Evolutionary conservation across 2,888 invertebrate species (phyloP), one percentile per base, ranked within the genome.

Genomic region (Xestia xanthographa): DNA sequence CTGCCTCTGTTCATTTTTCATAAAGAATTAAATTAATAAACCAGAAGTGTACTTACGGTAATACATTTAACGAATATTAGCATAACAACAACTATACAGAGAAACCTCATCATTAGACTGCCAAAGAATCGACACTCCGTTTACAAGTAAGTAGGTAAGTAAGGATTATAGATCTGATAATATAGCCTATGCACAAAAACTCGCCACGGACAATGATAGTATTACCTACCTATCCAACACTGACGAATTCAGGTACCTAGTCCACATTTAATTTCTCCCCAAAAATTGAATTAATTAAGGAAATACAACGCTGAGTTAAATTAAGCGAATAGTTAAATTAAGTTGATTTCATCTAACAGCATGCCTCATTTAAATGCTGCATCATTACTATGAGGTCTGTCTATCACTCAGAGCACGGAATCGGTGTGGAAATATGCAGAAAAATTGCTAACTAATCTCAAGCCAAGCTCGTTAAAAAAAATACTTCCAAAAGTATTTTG

Each of bases 31-130:
- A 22, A 34, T n/a, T 20, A 26, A 53, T 26, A 41, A 69, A 14
- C 6, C 20, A 9, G 14, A 58, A 41, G 20, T 38, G 5, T 66
- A 80, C 80, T 80, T 50, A 79, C 80, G 5, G 75, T 56, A 14
- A 34, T 48, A 53, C n/a, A 58, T 45, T 67, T 60, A 14, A 62
- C 43, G 45, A 66, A 77, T 50, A 77, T 70, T 48, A 66, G 2
- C 14, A 41, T 0, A 26, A 53, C 11, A 22, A 56, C 17, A 6
- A 48, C 29, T n/a, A 67, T 0, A 38, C n/a, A 58, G 14, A 75
- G 45, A 58, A 5, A 8, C 38, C 5, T 75, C 75, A 75, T 75
- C 29, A 4, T 45, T 34, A 5, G 0, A 17, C 17, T 29, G 6
- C 20, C 2, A 41, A 50, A 53, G 14, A 41, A n/a, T 14, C 41